Percentiles rank a stretch among this genome's conserved stretches.
Evolutionary conservation across 2,888 invertebrate genomes (phyloP).

Genomic region (Amiota minor): DNA sequence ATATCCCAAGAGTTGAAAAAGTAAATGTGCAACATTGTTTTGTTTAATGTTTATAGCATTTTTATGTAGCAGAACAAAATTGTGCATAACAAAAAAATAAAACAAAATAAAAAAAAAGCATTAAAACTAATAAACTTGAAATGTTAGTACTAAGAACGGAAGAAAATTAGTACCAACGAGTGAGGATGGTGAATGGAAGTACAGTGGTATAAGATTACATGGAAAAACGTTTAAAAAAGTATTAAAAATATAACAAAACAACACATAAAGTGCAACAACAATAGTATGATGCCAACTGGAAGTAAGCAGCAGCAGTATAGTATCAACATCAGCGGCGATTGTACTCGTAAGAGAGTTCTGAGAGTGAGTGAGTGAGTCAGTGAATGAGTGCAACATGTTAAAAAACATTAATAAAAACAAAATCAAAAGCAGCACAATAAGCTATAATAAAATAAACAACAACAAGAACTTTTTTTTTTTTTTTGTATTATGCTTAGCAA

Average conservation of each 20-base stretch:
- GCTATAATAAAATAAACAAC: slow-evolving; percentile 1
- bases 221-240: slow-evolving; percentile 52
- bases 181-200: not conserved
- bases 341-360: too few species aligned
- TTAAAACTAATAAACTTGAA: slow-evolving; percentile 46
- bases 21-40: slow-evolving; percentile 11
- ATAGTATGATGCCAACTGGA: too few species aligned
- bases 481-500: too few species aligned
- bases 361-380: too few species aligned
- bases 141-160: not conserved
- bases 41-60: slow-evolving; percentile 45
- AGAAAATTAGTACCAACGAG: slow-evolving; percentile 40
- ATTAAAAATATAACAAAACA: slow-evolving; percentile 38
- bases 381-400: not conserved
- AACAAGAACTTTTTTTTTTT: not conserved
- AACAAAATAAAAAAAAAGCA: slow-evolving; percentile 36
- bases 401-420: slow-evolving; percentile 7
- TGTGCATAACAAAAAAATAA: not conserved
- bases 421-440: not conserved
- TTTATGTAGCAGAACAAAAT: slow-evolving; percentile 41
- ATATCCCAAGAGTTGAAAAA: too few species aligned
- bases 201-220: slow-evolving; percentile 34
- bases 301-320: not conserved
- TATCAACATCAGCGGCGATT: not conserved
- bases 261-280: not conserved